These are phyloP conservation scores for Enteromius thamalakanensis DNA, from an alignment of 2,797 vertebrate genomes.

Conservation along the genomic window DNA sequence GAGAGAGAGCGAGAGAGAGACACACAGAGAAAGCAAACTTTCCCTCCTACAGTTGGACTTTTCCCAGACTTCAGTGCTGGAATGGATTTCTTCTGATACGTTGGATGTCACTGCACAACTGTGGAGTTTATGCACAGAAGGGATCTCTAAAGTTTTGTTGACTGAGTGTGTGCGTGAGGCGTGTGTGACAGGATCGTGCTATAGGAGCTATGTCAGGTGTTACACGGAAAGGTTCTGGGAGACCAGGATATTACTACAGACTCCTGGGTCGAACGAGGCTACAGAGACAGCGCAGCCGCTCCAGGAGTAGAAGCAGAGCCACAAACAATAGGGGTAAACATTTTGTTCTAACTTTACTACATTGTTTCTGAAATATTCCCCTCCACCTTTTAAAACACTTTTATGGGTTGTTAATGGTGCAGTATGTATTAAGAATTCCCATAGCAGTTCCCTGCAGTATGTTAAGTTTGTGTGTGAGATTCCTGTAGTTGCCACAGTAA, in stretches of 20 bases:
- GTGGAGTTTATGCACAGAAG: slow-evolving; percentile 5
- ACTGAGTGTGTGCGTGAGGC: slow-evolving; percentile 19
- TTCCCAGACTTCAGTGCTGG: slow-evolving; percentile 24
- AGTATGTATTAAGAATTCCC: not conserved
- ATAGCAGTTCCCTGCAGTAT: slow-evolving; percentile 8
- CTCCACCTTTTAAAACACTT: not conserved
- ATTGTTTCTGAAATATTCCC: not conserved
- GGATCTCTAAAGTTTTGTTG: slow-evolving; percentile 12
- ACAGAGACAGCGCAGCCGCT: slow-evolving; percentile 95
- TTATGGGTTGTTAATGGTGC: not conserved
- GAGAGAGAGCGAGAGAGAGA: not conserved
- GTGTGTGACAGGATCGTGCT: slow-evolving; percentile 18
- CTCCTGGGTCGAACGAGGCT: slow-evolving; percentile 93
- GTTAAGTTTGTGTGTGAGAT: slow-evolving; percentile 7
- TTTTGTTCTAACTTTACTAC: slow-evolving; percentile 14
- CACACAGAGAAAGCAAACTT: slow-evolving; percentile 1
- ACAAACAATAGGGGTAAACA: slow-evolving; percentile 84
- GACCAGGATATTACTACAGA: slow-evolving; percentile 96
- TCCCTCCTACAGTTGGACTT: slow-evolving; percentile 31
- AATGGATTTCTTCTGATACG: slow-evolving; percentile 37
- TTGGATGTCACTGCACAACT: slow-evolving; percentile 21
- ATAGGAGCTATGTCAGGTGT: slow-evolving; percentile 86
- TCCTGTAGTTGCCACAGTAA: not conserved
- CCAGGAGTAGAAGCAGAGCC: slow-evolving; percentile 91
- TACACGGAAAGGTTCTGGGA: slow-evolving; percentile 90